Conservation (phyloP, 2,113 vertebrate species). For the Atlantisia rogersi region DNA sequence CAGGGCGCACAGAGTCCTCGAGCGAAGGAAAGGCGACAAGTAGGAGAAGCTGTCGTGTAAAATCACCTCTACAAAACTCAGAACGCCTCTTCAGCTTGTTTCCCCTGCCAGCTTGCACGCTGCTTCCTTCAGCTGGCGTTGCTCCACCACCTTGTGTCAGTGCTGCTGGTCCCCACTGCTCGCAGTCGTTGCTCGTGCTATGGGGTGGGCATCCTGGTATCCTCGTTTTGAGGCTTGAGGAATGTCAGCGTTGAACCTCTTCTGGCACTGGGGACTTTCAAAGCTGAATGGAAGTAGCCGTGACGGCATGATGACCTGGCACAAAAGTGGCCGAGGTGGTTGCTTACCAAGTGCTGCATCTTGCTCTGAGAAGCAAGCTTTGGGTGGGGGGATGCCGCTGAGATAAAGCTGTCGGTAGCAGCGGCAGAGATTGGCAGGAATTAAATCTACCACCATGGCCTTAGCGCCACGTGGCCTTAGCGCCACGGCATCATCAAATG, state of each 20-base stretch:
- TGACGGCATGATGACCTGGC: background rate
- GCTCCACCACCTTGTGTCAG: background rate
- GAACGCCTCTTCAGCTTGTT: background rate
- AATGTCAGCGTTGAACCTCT: background rate
- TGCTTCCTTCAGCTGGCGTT: background rate
- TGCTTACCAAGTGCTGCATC: background rate
- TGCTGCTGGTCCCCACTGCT: background rate
- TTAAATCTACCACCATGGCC: background rate
- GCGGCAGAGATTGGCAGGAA: background rate
- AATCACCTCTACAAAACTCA: rapidly evolving
- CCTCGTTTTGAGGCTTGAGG: rapidly evolving
- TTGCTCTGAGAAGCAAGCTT: background rate
- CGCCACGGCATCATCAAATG: rapidly evolving
- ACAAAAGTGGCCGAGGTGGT: background rate
- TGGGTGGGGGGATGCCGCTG: background rate
- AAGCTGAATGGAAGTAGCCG: background rate
- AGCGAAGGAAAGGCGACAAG: background rate
- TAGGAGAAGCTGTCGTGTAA: background rate
- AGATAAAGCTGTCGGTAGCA: background rate
- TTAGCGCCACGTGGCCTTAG: background rate
- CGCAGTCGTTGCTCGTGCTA: rapidly evolving
- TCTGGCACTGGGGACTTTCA: background rate
- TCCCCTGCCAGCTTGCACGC: background rate
- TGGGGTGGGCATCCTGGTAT: background rate
- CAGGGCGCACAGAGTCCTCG: constrained; percentile 1